Evolutionary conservation across 2,888 invertebrate genomes (phyloP).

Genomic region (Drosophila antonietae): DNA sequence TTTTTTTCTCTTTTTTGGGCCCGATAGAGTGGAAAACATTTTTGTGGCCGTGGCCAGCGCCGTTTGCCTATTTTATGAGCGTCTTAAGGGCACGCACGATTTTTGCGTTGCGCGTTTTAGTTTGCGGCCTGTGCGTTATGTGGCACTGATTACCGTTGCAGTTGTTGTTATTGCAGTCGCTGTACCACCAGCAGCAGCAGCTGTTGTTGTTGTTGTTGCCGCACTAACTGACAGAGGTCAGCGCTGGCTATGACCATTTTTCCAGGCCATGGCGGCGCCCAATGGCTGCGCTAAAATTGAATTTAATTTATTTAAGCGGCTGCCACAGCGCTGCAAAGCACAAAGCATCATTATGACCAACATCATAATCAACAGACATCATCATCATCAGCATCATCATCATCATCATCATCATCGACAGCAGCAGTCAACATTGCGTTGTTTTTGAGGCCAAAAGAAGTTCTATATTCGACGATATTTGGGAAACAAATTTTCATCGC

Average conservation of each 20-base stretch:
- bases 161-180: slow-evolving; percentile 28
- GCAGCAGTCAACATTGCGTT: slow-evolving; percentile 11
- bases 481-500: too few species aligned
- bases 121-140: slow-evolving; percentile 75
- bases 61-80: slow-evolving; percentile 79
- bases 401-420: slow-evolving; percentile 8
- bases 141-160: slow-evolving; percentile 78
- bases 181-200: neutral
- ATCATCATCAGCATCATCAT: neutral
- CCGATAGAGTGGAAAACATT: slow-evolving; percentile 62
- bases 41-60: slow-evolving; percentile 67
- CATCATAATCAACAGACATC: slow-evolving; percentile 6
- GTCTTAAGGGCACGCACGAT: slow-evolving; percentile 81
- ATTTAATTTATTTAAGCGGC: slow-evolving; percentile 72
- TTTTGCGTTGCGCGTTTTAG: slow-evolving; percentile 78
- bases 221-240: slow-evolving; percentile 58
- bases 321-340: slow-evolving; percentile 20
- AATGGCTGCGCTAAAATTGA: slow-evolving; percentile 66
- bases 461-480: neutral
- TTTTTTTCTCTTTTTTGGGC: slow-evolving; percentile 42
- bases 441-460: neutral
- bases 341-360: slow-evolving; percentile 20
- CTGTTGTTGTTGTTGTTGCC: slow-evolving; percentile 20
- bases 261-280: slow-evolving; percentile 53
- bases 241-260: slow-evolving; percentile 54